Evolutionary conservation across 2,797 vertebrate species (phyloP), one percentile per base, ranked within the genome.

Genomic region (Sebastes umbrosus): DNA sequence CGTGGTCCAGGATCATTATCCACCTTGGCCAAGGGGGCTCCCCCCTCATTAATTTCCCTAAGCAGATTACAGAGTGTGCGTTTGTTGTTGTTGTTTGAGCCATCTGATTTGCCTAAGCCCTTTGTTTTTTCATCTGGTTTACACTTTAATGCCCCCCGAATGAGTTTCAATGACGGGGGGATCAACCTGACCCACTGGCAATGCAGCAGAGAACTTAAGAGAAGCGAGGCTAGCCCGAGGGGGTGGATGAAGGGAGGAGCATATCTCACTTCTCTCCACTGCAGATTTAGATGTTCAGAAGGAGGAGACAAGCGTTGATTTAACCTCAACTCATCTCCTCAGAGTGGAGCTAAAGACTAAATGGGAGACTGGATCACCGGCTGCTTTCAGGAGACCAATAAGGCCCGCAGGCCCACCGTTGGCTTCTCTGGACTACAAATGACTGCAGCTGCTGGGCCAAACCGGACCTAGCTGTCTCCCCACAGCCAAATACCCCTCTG

Each of bases 91-190:
- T 97, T 98, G 97, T 97, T 97, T 96, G 96, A 97, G 96, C 96
- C 93, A 98, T 98, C 97, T 97, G 96, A 98, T 99, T 99, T 99
- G 97, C 97, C 97, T 97, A 98, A 98, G 97, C 97, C 96, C 97
- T 98, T 98, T 99, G 98, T 99, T 98, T 99, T 98, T 97, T 97
- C 97, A 97, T 97, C 97, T 96, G 97, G 97, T 99, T 99, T 99
- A 99, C 98, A 98, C 97, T 98, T 98, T 98, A 99, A 99, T 97
- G 97, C 97, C 96, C 96, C 92, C 96, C 94, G 95, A 97, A 97
- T 98, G 97, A 98, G 97, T 97, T 97, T 97, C 97, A 97, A 95
- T 96, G 94, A 97, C 92, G 93, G 96, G 95, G 94, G 95, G 95
- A 97, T 96, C 96, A 96, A 96, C 96, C 96, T 97, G 97, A 97